These are phyloP conservation scores for Falco concolor DNA, from an alignment of 2,797 vertebrate species.

Conservation along the genomic window DNA sequence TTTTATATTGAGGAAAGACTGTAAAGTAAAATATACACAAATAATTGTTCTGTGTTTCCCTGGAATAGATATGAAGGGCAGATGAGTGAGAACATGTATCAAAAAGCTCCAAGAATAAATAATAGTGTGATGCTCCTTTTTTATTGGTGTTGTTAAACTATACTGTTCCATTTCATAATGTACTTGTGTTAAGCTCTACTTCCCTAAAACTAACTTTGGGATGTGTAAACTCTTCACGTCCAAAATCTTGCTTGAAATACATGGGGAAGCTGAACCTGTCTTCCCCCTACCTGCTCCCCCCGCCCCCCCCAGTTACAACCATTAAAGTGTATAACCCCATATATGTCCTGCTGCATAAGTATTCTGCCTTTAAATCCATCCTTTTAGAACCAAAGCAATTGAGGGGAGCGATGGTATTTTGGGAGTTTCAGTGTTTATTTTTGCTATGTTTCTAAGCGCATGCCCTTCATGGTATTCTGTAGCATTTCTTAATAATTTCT, in stretches of 20 bases:
- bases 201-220: not conserved
- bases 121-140: not conserved
- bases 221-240: not conserved
- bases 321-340: not conserved
- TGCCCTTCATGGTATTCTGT: not conserved
- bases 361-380: not conserved
- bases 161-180: not conserved
- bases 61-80: not conserved
- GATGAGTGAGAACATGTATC: not conserved
- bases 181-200: not conserved
- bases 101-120: not conserved
- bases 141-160: not conserved
- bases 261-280: rapidly evolving
- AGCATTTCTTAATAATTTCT: not conserved
- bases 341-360: not conserved
- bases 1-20: not conserved
- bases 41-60: not conserved
- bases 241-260: not conserved
- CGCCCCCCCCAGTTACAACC: rapidly evolving
- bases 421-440: not conserved
- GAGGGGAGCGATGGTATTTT: not conserved
- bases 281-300: not conserved
- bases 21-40: not conserved
- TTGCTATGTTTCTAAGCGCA: not conserved
- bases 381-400: not conserved